A percentile compares a stretch with the other conserved stretches of the same genome.
Conservation (phyloP, 2,113 vertebrate genomes). For the Petrocephalus zakoni region DNA sequence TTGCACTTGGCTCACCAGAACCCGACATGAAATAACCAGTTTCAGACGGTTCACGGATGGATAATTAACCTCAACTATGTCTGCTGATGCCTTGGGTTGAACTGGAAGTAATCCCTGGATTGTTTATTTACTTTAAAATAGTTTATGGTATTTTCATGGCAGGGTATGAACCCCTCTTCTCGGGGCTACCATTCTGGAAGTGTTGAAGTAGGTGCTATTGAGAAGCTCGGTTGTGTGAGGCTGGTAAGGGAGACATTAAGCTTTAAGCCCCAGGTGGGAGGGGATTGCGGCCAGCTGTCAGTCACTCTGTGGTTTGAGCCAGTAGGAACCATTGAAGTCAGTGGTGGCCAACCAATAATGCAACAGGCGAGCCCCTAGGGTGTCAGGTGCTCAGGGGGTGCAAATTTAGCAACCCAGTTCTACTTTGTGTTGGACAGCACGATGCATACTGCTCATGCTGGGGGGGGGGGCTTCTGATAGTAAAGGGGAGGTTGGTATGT, state of each 20-base stretch:
- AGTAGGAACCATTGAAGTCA: not conserved
- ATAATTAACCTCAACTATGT: constrained; percentile 36
- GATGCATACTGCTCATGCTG: not conserved
- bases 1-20: not conserved
- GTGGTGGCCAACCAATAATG: not conserved
- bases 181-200: not conserved
- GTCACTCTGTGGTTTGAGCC: not conserved
- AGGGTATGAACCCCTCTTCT: not conserved
- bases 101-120: constrained; percentile 36
- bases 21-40: not conserved
- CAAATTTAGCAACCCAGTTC: not conserved
- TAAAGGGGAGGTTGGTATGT: not conserved
- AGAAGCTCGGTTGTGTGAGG: not conserved
- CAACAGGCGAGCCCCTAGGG: not conserved
- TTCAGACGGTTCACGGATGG: not conserved
- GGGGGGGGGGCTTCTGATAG: no score
- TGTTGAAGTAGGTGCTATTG: not conserved
- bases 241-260: not conserved
- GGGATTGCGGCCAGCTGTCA: not conserved
- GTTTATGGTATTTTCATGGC: not conserved
- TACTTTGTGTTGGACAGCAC: not conserved
- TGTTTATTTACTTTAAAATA: not conserved
- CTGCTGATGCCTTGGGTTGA: constrained; percentile 48
- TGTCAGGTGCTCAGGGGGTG: not conserved
- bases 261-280: not conserved